phyloP scores from a whole-genome alignment of 2,888 invertebrate genomes.

The Cephus spinipes region DNA sequence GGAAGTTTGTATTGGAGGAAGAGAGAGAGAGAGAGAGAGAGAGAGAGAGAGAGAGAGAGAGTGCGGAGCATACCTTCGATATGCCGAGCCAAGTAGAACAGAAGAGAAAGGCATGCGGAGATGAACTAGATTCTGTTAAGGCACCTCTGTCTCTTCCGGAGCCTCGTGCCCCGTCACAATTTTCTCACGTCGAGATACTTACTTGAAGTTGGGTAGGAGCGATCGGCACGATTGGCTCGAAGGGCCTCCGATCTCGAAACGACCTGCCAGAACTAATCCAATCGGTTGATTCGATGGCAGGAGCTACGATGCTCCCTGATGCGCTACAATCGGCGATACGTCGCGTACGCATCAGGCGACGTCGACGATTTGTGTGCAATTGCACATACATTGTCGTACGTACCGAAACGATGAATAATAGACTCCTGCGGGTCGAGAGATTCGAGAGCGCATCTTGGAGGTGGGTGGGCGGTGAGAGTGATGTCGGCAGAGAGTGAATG shows the following conservation, averaged over 20 bases:
- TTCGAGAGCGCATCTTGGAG: too few relatives aligned
- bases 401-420: too few relatives aligned
- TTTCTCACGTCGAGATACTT: slow-evolving; percentile 16
- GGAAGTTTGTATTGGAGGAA: not conserved
- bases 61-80: not conserved
- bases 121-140: slow-evolving; percentile 62
- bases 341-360: not conserved
- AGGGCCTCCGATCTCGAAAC: too few relatives aligned
- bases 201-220: not conserved
- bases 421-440: too few relatives aligned
- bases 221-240: not conserved
- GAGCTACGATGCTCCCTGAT: too few relatives aligned
- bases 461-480: too few relatives aligned
- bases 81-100: slow-evolving; percentile 61
- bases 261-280: too few relatives aligned
- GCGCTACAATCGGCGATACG: too few relatives aligned
- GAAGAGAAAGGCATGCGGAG: slow-evolving; percentile 65
- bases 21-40: not conserved
- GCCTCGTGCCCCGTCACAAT: slow-evolving; percentile 27
- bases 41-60: not conserved
- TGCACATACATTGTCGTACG: too few relatives aligned
- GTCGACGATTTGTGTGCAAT: not conserved
- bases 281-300: too few relatives aligned
- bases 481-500: not conserved
- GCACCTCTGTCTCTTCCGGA: slow-evolving; percentile 30